These are phyloP conservation scores for Idaea biselata DNA, from an alignment of 2,888 invertebrate genomes.

Conservation along the genomic window DNA sequence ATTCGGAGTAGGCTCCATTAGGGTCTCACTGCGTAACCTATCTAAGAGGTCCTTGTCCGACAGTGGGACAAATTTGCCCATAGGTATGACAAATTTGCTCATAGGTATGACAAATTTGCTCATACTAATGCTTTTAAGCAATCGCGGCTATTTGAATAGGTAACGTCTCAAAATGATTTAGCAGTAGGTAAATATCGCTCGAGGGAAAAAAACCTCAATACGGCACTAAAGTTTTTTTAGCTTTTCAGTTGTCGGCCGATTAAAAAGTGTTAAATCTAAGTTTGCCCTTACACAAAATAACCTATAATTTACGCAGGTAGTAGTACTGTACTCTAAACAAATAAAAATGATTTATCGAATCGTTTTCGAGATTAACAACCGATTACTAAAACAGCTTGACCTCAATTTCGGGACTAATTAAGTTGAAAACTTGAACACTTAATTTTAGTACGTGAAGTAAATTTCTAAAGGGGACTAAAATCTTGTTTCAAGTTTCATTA, in stretches of 20 bases:
- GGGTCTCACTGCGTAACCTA: no score
- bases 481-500: constrained; percentile 11
- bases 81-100: no score
- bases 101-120: no score
- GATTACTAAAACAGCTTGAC: constrained; percentile 22
- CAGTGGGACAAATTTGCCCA: no score
- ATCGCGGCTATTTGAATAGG: no score
- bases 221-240: not conserved
- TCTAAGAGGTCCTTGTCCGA: no score
- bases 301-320: constrained; percentile 42
- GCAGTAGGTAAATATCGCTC: no score
- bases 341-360: constrained; percentile 46
- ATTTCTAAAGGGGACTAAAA: constrained; percentile 14
- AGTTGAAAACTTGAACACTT: constrained; percentile 16
- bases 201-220: no score
- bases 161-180: no score
- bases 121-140: no score
- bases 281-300: constrained; percentile 32
- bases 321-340: constrained; percentile 38
- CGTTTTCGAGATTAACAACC: constrained; percentile 19
- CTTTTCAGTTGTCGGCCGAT: not conserved
- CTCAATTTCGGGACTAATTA: constrained; percentile 19
- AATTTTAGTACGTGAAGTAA: constrained; percentile 17
- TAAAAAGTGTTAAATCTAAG: constrained; percentile 28
- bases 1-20: no score